phyloP scores from a whole-genome alignment of 2,113 vertebrate species.

The Gadus chalcogrammus region DNA sequence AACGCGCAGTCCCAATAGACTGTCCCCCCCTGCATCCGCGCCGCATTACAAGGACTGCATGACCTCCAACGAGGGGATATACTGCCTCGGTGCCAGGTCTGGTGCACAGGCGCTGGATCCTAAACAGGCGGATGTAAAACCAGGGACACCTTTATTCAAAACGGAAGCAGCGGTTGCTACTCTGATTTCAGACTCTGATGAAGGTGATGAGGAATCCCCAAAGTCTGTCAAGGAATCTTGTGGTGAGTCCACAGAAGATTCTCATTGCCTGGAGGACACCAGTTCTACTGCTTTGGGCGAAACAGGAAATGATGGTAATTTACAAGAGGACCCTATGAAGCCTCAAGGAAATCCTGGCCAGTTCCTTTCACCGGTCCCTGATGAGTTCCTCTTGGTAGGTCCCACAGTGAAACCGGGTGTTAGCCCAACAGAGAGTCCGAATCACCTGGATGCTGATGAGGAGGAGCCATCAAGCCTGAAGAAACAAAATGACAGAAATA shows the following conservation, averaged over 20 bases:
- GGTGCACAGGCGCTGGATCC: conserved; percentile 43
- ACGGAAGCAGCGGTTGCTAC: conserved; percentile 29
- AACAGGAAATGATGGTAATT: conserved; percentile 58
- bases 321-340: conserved; percentile 72
- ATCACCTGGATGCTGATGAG: conserved; percentile 30
- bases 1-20: conserved; percentile 76
- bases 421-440: conserved; percentile 56
- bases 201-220: conserved; percentile 67
- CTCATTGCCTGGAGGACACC: conserved; percentile 71
- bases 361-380: conserved; percentile 69
- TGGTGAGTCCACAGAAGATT: conserved; percentile 63
- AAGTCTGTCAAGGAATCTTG: conserved; percentile 60
- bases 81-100: conserved; percentile 82
- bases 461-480: conserved; percentile 44
- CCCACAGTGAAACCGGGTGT: conserved; percentile 68
- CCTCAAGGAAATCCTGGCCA: conserved; percentile 63
- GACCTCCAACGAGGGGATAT: conserved; percentile 92
- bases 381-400: conserved; percentile 53
- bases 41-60: conserved; percentile 89
- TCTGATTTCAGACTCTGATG: conserved; percentile 73
- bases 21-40: conserved; percentile 74
- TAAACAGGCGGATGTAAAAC: conserved; percentile 52
- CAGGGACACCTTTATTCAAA: conserved; percentile 54
- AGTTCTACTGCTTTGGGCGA: conserved; percentile 72
- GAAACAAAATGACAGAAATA: conserved; percentile 63